Percentiles rank a stretch among this genome's conserved stretches.
Evolutionary conservation across 2,888 invertebrate genomes (phyloP).

Genomic region (Chloromyia formosa): DNA sequence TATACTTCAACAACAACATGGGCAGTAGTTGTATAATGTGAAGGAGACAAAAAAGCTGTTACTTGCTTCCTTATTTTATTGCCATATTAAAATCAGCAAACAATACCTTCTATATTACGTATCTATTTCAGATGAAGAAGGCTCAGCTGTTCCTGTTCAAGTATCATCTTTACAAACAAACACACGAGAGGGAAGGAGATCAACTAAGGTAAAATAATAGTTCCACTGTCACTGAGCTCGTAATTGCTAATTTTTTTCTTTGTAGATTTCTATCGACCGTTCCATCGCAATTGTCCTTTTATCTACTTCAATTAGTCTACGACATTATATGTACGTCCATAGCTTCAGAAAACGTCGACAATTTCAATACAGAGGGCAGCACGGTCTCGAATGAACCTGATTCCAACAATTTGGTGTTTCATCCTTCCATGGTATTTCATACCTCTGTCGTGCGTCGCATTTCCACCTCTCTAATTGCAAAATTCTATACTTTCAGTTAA

Average conservation of each 20-base stretch:
- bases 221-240: background rate
- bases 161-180: conserved; percentile 52
- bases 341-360: conserved; percentile 17
- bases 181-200: background rate
- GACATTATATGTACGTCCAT: conserved; percentile 58
- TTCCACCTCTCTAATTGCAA: no score
- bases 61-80: no score
- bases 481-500: conserved; percentile 55
- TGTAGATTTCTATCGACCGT: conserved; percentile 59
- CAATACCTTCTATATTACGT: no score
- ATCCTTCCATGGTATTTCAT: conserved; percentile 8
- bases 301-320: conserved; percentile 60
- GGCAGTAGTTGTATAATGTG: no score
- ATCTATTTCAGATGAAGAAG: conserved; percentile 57
- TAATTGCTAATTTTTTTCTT: background rate
- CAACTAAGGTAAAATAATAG: conserved; percentile 4
- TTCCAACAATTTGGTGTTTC: conserved; percentile 2
- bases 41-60: no score
- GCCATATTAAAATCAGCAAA: no score
- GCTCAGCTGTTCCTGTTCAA: conserved; percentile 59
- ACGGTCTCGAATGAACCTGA: background rate
- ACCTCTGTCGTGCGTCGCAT: no score
- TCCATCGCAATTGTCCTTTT: conserved; percentile 60
- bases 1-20: no score
- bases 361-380: background rate